Conservation (phyloP, 2,888 invertebrate species). For the Campaea margaritaria region DNA sequence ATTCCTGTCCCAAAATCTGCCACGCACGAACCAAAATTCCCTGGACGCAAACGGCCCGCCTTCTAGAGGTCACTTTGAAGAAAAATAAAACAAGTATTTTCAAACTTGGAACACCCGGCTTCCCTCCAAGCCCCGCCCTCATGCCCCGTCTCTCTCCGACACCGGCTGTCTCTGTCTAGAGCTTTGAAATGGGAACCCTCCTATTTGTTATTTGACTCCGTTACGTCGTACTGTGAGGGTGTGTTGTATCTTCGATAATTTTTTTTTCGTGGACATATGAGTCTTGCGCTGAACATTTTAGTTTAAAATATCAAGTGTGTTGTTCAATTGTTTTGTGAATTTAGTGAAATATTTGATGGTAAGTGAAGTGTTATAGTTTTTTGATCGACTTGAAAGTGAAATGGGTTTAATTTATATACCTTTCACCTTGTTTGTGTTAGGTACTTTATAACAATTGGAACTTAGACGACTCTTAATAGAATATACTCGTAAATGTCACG, state of each 20-base stretch:
- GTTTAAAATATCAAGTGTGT: not conserved
- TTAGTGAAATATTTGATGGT: constrained; percentile 16
- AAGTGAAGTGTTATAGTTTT: not conserved
- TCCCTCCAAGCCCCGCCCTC: constrained; percentile 62
- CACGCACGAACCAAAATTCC: constrained; percentile 1
- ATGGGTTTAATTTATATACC: no score
- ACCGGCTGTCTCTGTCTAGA: constrained; percentile 52
- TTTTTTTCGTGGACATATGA: constrained; percentile 26
- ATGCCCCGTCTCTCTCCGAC: constrained; percentile 50
- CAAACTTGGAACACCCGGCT: constrained; percentile 53
- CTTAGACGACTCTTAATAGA: no score
- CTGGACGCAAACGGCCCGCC: constrained; percentile 47
- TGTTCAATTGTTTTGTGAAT: not conserved
- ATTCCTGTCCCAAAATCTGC: not conserved
- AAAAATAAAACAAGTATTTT: constrained; percentile 45
- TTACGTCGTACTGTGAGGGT: constrained; percentile 66
- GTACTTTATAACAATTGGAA: no score
- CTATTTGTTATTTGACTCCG: constrained; percentile 78
- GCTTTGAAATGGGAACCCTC: constrained; percentile 68
- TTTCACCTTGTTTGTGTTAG: no score
- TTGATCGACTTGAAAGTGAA: no score
- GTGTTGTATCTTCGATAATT: constrained; percentile 48
- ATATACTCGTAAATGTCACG: no score
- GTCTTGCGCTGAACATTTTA: constrained; percentile 17
- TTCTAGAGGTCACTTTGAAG: constrained; percentile 54